A percentile compares a stretch with the other conserved stretches of the same genome.
phyloP scores from a whole-genome alignment of 2,888 invertebrate genomes.

The Tenthredo mesomela region DNA sequence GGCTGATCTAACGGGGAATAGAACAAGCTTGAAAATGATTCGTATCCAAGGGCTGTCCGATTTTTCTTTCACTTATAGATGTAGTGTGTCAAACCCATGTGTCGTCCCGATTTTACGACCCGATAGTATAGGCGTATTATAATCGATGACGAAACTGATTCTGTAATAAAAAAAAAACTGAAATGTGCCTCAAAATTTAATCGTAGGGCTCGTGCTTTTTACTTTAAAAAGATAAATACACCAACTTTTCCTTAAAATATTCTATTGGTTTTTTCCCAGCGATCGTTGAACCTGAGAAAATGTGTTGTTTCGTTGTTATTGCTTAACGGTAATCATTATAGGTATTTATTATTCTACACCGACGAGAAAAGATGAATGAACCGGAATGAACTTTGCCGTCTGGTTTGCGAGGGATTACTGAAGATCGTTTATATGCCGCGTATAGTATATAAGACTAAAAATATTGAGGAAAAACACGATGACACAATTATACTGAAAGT shows the following conservation, averaged over 20 bases:
- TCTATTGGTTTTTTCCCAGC: not conserved
- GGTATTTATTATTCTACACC: not conserved
- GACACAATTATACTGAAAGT: too few relatives aligned
- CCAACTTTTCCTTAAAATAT: not conserved
- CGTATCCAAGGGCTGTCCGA: too few relatives aligned
- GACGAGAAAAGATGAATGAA: not conserved
- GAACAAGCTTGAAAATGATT: too few relatives aligned
- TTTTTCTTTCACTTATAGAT: too few relatives aligned
- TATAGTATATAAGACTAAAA: too few relatives aligned
- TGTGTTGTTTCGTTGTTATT: not conserved
- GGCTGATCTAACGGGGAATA: too few relatives aligned
- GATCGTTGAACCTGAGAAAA: not conserved
- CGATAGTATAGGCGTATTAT: not conserved
- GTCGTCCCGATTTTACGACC: too few relatives aligned
- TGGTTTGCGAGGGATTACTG: not conserved
- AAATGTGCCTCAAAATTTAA: too few relatives aligned
- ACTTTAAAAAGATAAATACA: not conserved
- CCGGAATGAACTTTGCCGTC: not conserved
- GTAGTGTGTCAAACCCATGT: too few relatives aligned
- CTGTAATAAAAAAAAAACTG: not conserved
- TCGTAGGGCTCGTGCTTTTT: not conserved
- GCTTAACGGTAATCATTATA: not conserved
- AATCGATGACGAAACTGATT: not conserved
- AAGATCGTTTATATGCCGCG: too few relatives aligned
- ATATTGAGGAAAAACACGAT: too few relatives aligned